Evolutionary conservation across 1,140 invertebrate species (phyloP).

Genomic region (Drosophila tani): DNA sequence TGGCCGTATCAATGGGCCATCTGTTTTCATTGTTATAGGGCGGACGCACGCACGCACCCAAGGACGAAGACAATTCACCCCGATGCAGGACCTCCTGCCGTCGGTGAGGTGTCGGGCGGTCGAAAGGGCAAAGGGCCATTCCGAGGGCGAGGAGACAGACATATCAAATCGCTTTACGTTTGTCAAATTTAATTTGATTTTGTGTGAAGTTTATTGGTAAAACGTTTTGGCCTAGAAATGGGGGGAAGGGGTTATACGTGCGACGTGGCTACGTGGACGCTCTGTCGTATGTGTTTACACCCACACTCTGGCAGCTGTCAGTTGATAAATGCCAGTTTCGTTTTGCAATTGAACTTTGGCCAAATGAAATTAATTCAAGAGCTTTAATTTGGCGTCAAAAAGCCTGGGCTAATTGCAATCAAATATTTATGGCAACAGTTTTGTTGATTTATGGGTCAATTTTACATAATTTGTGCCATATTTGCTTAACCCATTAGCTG

Average conservation of each 20-base stretch:
- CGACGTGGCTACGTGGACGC: slow-evolving; percentile 40
- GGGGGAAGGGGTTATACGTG: slow-evolving; percentile 39
- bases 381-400: slow-evolving; percentile 8
- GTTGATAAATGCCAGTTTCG: slow-evolving; percentile 51
- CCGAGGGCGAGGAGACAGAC: slow-evolving; percentile 42
- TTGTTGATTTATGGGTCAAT: slow-evolving; percentile 31
- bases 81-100: slow-evolving; percentile 12
- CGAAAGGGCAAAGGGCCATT: slow-evolving; percentile 5
- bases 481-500: slow-evolving; percentile 14
- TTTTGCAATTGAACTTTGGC: slow-evolving; percentile 51
- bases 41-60: slow-evolving; percentile 57
- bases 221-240: slow-evolving; percentile 64
- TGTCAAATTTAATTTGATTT: slow-evolving; percentile 84
- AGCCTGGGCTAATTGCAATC: slow-evolving; percentile 30
- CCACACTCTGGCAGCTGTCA: slow-evolving; percentile 8
- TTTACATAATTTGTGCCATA: slow-evolving; percentile 35
- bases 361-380: slow-evolving; percentile 66
- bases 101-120: slow-evolving; percentile 18
- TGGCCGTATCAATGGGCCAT: slow-evolving; percentile 67
- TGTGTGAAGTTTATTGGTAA: slow-evolving; percentile 83
- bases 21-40: slow-evolving; percentile 80
- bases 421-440: slow-evolving; percentile 43
- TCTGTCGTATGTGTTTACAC: not conserved
- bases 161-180: slow-evolving; percentile 81
- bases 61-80: slow-evolving; percentile 42